Conservation (phyloP, 2,888 invertebrate species). For the Parelbella ahira region DNA sequence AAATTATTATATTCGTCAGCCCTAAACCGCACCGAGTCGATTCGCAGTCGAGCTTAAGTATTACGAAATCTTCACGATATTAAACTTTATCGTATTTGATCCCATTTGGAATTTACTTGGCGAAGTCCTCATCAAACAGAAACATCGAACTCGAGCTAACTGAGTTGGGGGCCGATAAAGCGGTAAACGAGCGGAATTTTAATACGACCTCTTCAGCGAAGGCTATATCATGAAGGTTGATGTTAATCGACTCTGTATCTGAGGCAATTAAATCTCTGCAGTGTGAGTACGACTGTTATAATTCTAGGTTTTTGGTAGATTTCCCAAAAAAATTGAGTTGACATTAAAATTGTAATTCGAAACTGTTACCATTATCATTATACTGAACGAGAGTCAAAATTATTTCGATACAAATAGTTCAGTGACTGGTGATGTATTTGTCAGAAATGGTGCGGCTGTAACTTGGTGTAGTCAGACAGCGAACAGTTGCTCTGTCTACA, state of each 20-base stretch:
- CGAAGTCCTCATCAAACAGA: slow-evolving; percentile 54
- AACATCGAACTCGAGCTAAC: slow-evolving; percentile 54
- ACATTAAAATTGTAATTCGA: no score
- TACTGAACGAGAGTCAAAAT: no score
- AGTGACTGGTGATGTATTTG: neutral
- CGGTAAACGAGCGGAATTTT: slow-evolving; percentile 52
- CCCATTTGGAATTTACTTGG: slow-evolving; percentile 50
- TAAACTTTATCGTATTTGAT: slow-evolving; percentile 53
- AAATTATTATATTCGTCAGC: slow-evolving; percentile 36
- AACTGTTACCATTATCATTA: no score
- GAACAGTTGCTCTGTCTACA: slow-evolving; percentile 13
- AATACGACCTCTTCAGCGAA: slow-evolving; percentile 41
- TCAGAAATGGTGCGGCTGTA: neutral
- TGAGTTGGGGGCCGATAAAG: slow-evolving; percentile 56
- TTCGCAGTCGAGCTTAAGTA: slow-evolving; percentile 37
- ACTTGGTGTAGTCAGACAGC: neutral
- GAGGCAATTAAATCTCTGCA: slow-evolving; percentile 20
- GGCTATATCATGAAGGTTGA: slow-evolving; percentile 37
- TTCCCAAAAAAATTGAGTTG: no score
- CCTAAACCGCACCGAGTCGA: slow-evolving; percentile 35
- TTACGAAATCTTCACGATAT: slow-evolving; percentile 40
- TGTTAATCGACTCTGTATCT: slow-evolving; percentile 25
- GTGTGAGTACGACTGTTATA: no score
- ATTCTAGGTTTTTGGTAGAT: no score
- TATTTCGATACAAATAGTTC: neutral